A percentile compares a stretch with the other conserved stretches of the same genome.
Conservation (phyloP, 2,113 vertebrate species). For the Entomyzon cyanotis region DNA sequence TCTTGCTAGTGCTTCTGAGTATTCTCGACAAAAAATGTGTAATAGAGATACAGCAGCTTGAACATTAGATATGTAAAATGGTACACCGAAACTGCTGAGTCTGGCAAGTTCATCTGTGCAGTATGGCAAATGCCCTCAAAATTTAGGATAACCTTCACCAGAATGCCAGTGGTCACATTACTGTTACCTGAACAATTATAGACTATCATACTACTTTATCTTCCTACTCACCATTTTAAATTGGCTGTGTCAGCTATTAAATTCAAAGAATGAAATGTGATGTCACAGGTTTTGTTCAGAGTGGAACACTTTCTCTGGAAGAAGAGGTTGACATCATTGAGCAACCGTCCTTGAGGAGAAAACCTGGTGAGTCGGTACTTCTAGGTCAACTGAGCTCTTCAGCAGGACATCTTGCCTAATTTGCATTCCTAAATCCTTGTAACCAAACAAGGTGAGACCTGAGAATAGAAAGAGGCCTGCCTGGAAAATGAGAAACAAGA, state of each 20-base stretch:
- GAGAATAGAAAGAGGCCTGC: not conserved
- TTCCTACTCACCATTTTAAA: not conserved
- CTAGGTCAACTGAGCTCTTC: not conserved
- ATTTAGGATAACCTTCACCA: not conserved
- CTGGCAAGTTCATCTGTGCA: not conserved
- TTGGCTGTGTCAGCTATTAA: not conserved
- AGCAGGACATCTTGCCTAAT: not conserved
- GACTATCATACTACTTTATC: not conserved
- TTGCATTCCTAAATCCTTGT: not conserved
- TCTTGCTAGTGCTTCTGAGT: not conserved
- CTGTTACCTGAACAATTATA: not conserved
- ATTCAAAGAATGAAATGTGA: not conserved
- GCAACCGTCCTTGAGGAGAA: rapidly evolving
- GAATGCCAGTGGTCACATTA: not conserved
- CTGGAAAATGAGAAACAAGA: not conserved
- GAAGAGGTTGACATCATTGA: not conserved
- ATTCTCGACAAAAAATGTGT: not conserved
- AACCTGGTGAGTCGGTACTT: not conserved
- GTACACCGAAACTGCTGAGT: not conserved
- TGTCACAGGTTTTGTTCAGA: not conserved
- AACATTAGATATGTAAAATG: not conserved
- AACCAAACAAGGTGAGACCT: not conserved
- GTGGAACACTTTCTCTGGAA: not conserved
- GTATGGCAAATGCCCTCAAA: not conserved
- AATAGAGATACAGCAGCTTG: not conserved